phyloP scores from a whole-genome alignment of 1,140 invertebrate species.

The Megalonaias nervosa region DNA sequence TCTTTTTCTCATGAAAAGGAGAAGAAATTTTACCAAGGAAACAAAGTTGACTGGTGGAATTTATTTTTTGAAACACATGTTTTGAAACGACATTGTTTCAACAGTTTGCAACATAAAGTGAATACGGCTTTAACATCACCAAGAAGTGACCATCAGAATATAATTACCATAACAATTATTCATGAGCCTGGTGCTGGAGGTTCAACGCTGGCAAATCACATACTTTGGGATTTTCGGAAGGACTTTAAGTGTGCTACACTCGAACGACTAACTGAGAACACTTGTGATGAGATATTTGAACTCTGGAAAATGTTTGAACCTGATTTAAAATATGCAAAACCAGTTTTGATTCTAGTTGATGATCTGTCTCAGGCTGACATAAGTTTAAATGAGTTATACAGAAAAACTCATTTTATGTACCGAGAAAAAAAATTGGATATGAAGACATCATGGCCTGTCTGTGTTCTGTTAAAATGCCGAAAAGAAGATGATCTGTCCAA shows the following conservation, averaged over 20 bases:
- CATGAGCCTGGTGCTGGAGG: conserved; percentile 36
- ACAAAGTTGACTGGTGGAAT: conserved; percentile 27
- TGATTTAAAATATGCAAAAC: neutral
- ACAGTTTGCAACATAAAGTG: neutral
- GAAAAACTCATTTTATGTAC: conserved; percentile 15
- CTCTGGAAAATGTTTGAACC: conserved; percentile 18
- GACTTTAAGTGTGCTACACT: conserved; percentile 19
- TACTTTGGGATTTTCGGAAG: conserved; percentile 26
- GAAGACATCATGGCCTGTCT: too few species aligned
- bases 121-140: too few species aligned
- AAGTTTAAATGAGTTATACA: conserved; percentile 2
- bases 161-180: conserved; percentile 12
- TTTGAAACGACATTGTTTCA: conserved; percentile 19
- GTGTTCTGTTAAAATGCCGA: too few species aligned
- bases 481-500: too few species aligned
- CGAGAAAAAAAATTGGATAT: neutral
- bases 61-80: conserved; percentile 29
- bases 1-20: conserved; percentile 18
- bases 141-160: neutral
- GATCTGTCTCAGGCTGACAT: conserved; percentile 14
- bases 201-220: conserved; percentile 8
- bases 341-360: conserved; percentile 23
- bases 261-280: conserved; percentile 21
- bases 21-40: conserved; percentile 21
- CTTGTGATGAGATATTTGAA: neutral